Evolutionary conservation across 2,113 vertebrate genomes (phyloP), one percentile per base, ranked within the genome.

Genomic region (Sinocyclocheilus maitianheensis): DNA sequence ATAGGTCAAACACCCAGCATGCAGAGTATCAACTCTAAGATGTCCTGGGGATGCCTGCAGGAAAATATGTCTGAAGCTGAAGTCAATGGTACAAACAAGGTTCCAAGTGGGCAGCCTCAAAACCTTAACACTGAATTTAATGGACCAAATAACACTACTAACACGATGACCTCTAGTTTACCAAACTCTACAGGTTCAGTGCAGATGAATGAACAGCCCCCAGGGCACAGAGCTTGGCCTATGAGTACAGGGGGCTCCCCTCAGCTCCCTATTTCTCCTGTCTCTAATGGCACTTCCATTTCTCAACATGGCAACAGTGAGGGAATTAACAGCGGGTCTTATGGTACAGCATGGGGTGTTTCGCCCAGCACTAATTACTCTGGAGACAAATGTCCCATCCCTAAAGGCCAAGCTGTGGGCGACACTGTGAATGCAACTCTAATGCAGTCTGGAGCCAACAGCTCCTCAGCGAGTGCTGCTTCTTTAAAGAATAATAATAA

Each of bases 91-190:
- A 97, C 97, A 95, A 96, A 94, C 95, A 98, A 98, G 94, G 96
- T 96, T 96, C 95, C 96, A 93, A 96, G 96, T 95, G 97, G 96
- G 94, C 97, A 96, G 94, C 95, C 96, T 96, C 95, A 96, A 92
- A 97, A 96, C 95, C 96, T 97, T 93, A 97, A 97, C 97, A 96
- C 97, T 97, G 98, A 99, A 96, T 94, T 95, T 94, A 97, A 96
- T 93, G 98, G 97, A 99, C 98, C 97, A 98, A 98, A 97, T 97
- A 97, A 99, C 98, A 98, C 98, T 99, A 99, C 97, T 97, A 98
- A 98, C 96, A 96, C 96, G 95, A 95, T 97, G 96, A 98, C 97
- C 97, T 99, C 98, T 97, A 97, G 96, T 97, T 97, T 97, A 97
- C 97, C 97, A 97, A 98, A 98, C 97, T 96, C 97, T 94, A 96